Evolutionary conservation across 2,113 vertebrate species (phyloP), one percentile per base, ranked within the genome.

Genomic region (Cathartes aura): DNA sequence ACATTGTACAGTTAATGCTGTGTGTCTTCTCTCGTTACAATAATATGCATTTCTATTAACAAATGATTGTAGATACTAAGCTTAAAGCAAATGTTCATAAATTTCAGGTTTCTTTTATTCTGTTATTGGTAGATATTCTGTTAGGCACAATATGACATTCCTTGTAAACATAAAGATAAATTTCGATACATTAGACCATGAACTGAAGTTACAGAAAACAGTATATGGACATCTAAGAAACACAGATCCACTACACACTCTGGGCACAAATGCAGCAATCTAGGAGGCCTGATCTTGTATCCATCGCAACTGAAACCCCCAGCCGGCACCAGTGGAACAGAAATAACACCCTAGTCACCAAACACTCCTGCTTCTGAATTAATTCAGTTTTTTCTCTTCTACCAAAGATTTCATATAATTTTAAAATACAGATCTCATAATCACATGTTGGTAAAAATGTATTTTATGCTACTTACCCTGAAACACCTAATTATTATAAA

Each of bases 141-240:
- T 98, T 97, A 98, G 97, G 95, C 97, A 97, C 96, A 93, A 83
- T 48, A 96, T 58, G 63, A 97, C 58, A 91, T 83, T 95, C 67
- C 88, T 55, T 97, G 97, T 97, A 97, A 97, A 96, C 95, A 83
- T 79, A 72, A 91, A 79, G 64, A 38, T 63, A 68, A 74, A 68
- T 50, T 75, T 74, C 6, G 4, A 76, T 79, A 84, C 84, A 50
- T 93, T 27, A 97, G 79, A 97, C 27, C 38, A 76, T 8, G 0
- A 94, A 70, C 59, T 53, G 56, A 96, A 81, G 66, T 75, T 90
- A 91, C 30, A 89, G 55, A 90, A 91, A 90, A 81, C 34, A 85
- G 45, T 18, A 63, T n/a, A 73, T 5, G 8, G 87, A 58, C 17
- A 53, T 34, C 18, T 43, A 68, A 64, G 72, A 92, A 95, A 80